Evolutionary conservation across 2,888 invertebrate species (phyloP).

Genomic region (Nasonia oneida): DNA sequence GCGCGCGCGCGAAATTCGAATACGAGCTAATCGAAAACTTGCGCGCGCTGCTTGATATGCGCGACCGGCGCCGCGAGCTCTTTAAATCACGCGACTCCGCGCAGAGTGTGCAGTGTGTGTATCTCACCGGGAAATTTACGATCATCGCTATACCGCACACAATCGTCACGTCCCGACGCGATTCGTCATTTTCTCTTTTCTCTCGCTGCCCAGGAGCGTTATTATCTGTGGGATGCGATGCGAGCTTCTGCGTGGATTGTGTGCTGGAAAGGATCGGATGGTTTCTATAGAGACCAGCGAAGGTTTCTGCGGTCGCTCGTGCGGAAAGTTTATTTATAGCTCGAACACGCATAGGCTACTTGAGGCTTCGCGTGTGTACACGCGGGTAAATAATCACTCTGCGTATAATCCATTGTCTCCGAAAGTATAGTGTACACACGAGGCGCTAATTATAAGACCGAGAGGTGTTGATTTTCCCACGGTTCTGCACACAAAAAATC

Average conservation of each 20-base stretch:
- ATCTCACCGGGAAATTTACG: conserved; percentile 44
- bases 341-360: background rate
- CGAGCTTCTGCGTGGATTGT: conserved; percentile 23
- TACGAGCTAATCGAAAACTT: conserved; percentile 55
- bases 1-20: background rate
- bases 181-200: conserved; percentile 55
- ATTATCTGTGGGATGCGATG: conserved; percentile 35
- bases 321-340: conserved; percentile 2
- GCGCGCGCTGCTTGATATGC: background rate
- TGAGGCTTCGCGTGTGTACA: background rate
- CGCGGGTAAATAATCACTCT: background rate
- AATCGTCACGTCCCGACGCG: conserved; percentile 51
- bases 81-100: conserved; percentile 35
- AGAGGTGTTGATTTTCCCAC: background rate
- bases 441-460: background rate
- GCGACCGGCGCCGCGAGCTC: conserved; percentile 2
- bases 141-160: conserved; percentile 16
- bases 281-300: background rate
- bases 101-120: background rate
- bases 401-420: background rate
- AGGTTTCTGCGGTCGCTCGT: background rate
- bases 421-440: background rate
- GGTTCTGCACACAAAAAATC: background rate
- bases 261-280: conserved; percentile 2
- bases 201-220: background rate